A percentile compares a stretch with the other conserved stretches of the same genome.
Evolutionary conservation across 2,113 vertebrate species (phyloP).

Genomic region (Capreolus pygargus): DNA sequence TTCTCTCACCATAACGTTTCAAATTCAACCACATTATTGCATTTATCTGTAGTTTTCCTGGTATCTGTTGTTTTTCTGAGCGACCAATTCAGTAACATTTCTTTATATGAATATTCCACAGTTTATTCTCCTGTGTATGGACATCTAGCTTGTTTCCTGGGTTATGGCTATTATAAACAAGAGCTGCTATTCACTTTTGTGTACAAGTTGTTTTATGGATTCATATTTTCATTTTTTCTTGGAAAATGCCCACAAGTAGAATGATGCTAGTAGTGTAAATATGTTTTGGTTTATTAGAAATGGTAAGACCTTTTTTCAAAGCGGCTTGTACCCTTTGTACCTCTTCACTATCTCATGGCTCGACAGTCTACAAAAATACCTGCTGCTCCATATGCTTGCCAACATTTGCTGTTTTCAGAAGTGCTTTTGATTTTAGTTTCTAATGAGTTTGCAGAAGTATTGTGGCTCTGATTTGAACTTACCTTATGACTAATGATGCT

Average conservation of each 20-base stretch:
- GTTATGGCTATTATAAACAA: neutral
- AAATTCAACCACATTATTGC: neutral
- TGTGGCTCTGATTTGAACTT: neutral
- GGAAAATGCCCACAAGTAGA: neutral
- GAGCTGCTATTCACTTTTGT: neutral
- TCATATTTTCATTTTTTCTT: neutral
- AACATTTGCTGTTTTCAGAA: neutral
- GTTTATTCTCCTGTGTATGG: neutral
- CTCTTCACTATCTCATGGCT: neutral
- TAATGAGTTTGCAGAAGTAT: neutral
- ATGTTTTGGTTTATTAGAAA: neutral
- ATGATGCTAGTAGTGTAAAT: neutral
- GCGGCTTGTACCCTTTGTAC: neutral
- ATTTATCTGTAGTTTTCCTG: neutral
- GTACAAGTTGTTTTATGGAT: neutral
- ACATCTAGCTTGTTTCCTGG: neutral
- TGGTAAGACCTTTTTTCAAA: neutral
- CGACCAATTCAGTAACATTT: neutral
- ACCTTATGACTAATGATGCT: neutral
- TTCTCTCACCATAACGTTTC: neutral
- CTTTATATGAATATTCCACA: neutral
- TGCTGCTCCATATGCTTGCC: neutral
- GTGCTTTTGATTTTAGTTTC: neutral
- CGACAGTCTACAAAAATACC: neutral
- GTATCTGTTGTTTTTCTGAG: neutral